Evolutionary conservation across 2,113 vertebrate species (phyloP).

Genomic region (Sapajus apella): DNA sequence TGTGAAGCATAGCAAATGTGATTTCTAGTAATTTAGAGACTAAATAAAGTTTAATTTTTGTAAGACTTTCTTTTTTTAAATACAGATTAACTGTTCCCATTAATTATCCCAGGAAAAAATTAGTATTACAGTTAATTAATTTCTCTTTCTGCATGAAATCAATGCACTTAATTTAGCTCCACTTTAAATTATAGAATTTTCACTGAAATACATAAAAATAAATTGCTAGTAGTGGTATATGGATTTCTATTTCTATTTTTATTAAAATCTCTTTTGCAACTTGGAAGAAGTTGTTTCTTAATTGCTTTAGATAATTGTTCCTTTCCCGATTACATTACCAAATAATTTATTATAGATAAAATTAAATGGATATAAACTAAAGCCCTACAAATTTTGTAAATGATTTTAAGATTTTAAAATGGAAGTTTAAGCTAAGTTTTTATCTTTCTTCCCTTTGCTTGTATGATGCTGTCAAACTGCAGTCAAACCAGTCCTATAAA

Average conservation of each 20-base stretch:
- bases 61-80: neutral
- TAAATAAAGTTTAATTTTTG: neutral
- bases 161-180: slow-evolving; percentile 42
- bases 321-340: slow-evolving; percentile 47
- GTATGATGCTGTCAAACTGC: neutral
- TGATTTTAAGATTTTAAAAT: slow-evolving; percentile 30
- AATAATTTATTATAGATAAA: slow-evolving; percentile 47
- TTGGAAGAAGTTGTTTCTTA: slow-evolving; percentile 56
- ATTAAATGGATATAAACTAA: slow-evolving; percentile 53
- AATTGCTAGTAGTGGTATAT: neutral
- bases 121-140: neutral
- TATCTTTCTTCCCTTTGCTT: neutral
- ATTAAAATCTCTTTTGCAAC: slow-evolving; percentile 37
- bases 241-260: slow-evolving; percentile 58
- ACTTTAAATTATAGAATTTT: slow-evolving; percentile 26
- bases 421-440: slow-evolving; percentile 2
- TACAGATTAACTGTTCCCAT: neutral
- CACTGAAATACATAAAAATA: slow-evolving; percentile 16
- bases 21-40: neutral
- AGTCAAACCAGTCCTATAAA: neutral
- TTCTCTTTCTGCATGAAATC: slow-evolving; percentile 38
- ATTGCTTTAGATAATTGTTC: slow-evolving; percentile 38
- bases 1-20: neutral
- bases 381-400: slow-evolving; percentile 16
- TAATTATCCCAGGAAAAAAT: slow-evolving; percentile 18